Percentiles rank a stretch among this genome's conserved stretches.
Conservation (phyloP, 2,888 invertebrate species). For the Arenicola marina region DNA sequence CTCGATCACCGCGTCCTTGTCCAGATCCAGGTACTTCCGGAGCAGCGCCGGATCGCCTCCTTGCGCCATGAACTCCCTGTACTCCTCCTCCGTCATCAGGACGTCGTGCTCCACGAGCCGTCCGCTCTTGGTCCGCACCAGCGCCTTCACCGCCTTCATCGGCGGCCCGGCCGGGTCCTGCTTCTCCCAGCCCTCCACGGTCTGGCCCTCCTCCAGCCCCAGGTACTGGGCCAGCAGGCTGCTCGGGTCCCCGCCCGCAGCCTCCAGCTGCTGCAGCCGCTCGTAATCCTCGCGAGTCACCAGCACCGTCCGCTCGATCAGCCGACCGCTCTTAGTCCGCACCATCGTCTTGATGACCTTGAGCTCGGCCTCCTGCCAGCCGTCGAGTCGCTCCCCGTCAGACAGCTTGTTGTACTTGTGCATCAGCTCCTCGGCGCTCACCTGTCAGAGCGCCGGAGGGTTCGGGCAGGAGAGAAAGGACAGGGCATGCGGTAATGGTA, state of each 20-base stretch:
- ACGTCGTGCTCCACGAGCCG: conserved; percentile 56
- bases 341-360: conserved; percentile 57
- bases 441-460: too few relatives aligned
- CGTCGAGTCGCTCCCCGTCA: conserved; percentile 52
- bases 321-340: conserved; percentile 56
- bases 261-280: conserved; percentile 40
- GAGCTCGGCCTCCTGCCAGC: conserved; percentile 59
- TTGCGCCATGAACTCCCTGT: conserved; percentile 25
- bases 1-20: conserved; percentile 56
- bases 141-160: conserved; percentile 51
- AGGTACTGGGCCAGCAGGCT: conserved; percentile 51
- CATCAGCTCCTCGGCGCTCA: conserved; percentile 32
- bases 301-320: conserved; percentile 56
- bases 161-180: conserved; percentile 39
- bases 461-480: too few relatives aligned
- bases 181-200: conserved; percentile 53
- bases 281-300: conserved; percentile 58
- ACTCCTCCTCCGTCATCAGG: conserved; percentile 54
- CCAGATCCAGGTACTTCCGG: conserved; percentile 54
- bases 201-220: conserved; percentile 49
- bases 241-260: conserved; percentile 47
- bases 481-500: too few relatives aligned
- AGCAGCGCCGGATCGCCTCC: conserved; percentile 52
- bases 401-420: conserved; percentile 49
- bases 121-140: conserved; percentile 57